Percentiles rank a stretch among this genome's conserved stretches.
Conservation (phyloP, 2,113 vertebrate species). For the Corythornis cristatus region DNA sequence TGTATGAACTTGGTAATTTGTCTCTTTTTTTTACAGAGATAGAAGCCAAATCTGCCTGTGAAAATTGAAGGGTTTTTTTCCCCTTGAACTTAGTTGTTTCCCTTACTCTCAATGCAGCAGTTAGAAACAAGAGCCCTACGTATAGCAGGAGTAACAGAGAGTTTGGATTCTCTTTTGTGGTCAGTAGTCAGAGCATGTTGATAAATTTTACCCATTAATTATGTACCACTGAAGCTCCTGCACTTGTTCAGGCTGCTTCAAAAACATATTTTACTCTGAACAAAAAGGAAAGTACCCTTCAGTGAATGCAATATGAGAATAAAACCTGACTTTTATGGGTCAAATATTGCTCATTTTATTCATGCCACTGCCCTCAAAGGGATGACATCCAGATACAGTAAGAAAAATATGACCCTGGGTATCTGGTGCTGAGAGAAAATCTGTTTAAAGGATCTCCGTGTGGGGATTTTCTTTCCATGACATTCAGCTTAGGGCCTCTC, state of each 20-base stretch:
- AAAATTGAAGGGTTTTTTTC: background rate
- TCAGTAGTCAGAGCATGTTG: background rate
- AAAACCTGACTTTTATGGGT: background rate
- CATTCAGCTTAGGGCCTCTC: background rate
- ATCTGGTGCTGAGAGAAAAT: background rate
- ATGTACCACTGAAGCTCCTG: background rate
- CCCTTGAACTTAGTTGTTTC: background rate
- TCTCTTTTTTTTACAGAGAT: background rate
- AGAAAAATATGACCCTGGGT: background rate
- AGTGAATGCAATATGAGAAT: background rate
- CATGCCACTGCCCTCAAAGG: background rate
- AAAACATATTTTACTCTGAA: background rate
- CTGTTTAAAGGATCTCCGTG: background rate
- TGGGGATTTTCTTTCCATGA: background rate
- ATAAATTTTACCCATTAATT: background rate
- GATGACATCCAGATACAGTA: background rate
- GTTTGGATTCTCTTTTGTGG: background rate
- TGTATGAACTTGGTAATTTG: background rate
- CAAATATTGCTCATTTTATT: constrained; percentile 18
- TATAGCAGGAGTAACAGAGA: background rate
- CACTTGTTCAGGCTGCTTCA: background rate
- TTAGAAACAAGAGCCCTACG: background rate
- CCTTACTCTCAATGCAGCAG: background rate
- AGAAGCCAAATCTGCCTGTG: background rate
- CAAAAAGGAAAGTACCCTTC: constrained; percentile 3